Evolutionary conservation across 2,888 invertebrate genomes (phyloP).

Genomic region (Mythimna loreyi): DNA sequence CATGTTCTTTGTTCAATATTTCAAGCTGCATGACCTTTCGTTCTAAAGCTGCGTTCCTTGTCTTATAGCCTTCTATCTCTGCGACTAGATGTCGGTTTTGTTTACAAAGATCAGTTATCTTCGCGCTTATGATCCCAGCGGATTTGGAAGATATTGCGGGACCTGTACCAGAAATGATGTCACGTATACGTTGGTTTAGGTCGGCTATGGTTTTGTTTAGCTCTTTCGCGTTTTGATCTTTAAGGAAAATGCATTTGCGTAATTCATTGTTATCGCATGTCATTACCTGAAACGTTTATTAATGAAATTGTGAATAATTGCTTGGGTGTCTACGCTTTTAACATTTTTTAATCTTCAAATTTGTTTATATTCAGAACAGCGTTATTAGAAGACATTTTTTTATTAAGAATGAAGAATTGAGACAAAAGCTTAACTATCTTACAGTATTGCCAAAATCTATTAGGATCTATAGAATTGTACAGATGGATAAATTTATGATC

Average conservation of each 20-base stretch:
- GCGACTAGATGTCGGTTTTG: constrained; percentile 92
- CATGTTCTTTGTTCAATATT: constrained; percentile 79
- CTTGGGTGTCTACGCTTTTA: neutral
- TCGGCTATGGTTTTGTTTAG: constrained; percentile 82
- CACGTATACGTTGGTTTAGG: constrained; percentile 87
- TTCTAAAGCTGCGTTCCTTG: constrained; percentile 90
- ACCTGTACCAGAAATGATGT: constrained; percentile 86
- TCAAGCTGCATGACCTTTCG: constrained; percentile 86
- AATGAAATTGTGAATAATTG: neutral
- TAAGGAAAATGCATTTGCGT: constrained; percentile 86
- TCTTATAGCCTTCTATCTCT: constrained; percentile 91
- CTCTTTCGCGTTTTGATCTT: constrained; percentile 86
- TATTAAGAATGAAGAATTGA: too few species aligned
- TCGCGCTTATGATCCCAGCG: constrained; percentile 91
- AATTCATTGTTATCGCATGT: constrained; percentile 90
- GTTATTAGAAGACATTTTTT: too few species aligned
- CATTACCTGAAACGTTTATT: constrained; percentile 82
- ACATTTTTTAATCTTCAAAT: too few species aligned
- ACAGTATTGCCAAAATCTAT: neutral
- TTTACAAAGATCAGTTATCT: constrained; percentile 93
- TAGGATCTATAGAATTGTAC: neutral
- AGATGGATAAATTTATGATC: neutral
- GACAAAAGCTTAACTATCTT: too few species aligned
- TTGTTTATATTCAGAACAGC: neutral
- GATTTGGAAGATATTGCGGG: constrained; percentile 88